Evolutionary conservation across 2,113 vertebrate species (phyloP).

Genomic region (Alexandromys fortis): DNA sequence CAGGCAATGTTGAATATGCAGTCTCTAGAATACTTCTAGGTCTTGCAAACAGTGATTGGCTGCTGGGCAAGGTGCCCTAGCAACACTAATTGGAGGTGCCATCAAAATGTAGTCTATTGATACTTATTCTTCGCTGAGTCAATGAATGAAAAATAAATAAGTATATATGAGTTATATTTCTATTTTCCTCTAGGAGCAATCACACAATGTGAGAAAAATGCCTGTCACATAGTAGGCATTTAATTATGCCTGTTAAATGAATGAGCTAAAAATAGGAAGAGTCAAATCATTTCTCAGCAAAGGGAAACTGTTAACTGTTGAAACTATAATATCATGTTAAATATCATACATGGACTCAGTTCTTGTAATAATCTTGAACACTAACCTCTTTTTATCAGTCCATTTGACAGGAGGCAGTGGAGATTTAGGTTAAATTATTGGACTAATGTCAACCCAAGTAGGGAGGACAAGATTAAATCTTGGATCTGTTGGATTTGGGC

Average conservation of each 20-base stretch:
- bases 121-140: background rate
- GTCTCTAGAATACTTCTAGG: background rate
- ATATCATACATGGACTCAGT: background rate
- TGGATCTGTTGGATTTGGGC: background rate
- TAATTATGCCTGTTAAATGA: background rate
- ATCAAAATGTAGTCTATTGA: background rate
- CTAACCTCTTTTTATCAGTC: background rate
- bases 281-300: background rate
- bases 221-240: background rate
- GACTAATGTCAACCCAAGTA: background rate
- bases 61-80: background rate
- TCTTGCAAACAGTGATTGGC: background rate
- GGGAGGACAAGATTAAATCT: background rate
- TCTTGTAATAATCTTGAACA: background rate
- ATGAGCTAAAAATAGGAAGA: background rate
- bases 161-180: background rate
- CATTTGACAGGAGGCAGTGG: background rate
- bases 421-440: conserved; percentile 3
- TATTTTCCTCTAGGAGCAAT: background rate
- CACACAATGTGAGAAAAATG: background rate
- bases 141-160: background rate
- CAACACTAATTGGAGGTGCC: background rate
- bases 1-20: background rate
- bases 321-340: background rate
- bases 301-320: background rate